These are phyloP conservation scores for Abrostola tripartita DNA, from an alignment of 2,888 invertebrate genomes.

Conservation along the genomic window DNA sequence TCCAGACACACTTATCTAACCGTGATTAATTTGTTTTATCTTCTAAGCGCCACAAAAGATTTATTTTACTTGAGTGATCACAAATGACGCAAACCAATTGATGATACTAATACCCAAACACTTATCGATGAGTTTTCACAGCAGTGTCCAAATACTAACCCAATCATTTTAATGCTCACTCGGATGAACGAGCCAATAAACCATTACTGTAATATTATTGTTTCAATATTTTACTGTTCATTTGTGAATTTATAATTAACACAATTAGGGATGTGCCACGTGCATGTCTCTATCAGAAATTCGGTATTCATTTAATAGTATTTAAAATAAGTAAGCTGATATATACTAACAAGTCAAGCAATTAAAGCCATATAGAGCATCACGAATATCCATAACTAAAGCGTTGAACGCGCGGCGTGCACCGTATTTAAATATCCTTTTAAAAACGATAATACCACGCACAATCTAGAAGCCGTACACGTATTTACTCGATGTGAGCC, in stretches of 20 bases:
- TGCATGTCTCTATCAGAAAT: not conserved
- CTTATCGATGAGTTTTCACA: conserved; percentile 34
- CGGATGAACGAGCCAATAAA: conserved; percentile 14
- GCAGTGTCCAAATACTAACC: conserved; percentile 25
- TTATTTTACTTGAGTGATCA: conserved; percentile 64
- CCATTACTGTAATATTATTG: conserved; percentile 26
- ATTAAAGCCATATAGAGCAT: not conserved
- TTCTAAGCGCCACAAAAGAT: conserved; percentile 68
- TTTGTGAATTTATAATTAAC: conserved; percentile 29
- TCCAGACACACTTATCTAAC: conserved; percentile 80
- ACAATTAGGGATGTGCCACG: conserved; percentile 24
- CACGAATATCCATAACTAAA: not conserved
- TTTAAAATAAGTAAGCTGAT: conserved; percentile 1
- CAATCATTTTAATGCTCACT: conserved; percentile 30
- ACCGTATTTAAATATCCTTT: conserved; percentile 4
- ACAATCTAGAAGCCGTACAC: not conserved
- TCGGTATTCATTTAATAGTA: not conserved
- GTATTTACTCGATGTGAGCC: not conserved
- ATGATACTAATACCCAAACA: conserved; percentile 38
- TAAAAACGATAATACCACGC: conserved; percentile 4
- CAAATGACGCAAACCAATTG: conserved; percentile 57
- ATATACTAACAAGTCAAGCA: not conserved
- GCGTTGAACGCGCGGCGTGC: not conserved
- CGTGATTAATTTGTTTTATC: conserved; percentile 84
- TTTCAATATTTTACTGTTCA: conserved; percentile 29